These are phyloP conservation scores for Cladopsammia gracilis DNA, from an alignment of 64 coral and sea anemone genomes.

Conservation along the genomic window DNA sequence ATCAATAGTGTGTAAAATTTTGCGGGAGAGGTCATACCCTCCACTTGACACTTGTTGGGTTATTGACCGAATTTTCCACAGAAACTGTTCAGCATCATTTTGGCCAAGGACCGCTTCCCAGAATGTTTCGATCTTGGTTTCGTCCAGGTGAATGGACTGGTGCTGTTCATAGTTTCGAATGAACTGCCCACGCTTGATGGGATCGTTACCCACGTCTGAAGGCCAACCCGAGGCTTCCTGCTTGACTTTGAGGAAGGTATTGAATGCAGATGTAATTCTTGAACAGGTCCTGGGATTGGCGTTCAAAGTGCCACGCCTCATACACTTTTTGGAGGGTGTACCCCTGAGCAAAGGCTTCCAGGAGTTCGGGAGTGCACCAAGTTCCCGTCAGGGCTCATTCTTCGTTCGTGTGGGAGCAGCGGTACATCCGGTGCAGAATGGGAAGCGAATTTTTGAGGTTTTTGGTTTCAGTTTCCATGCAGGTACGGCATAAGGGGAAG, in stretches of 20 bases:
- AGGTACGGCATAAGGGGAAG: conserved; percentile 39
- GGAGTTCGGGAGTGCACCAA: background rate
- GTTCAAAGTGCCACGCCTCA: conserved; percentile 44
- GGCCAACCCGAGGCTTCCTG: background rate
- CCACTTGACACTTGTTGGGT: no score
- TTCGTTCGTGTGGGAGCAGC: background rate
- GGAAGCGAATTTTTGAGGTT: no score
- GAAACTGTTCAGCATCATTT: conserved; percentile 28
- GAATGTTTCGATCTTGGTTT: background rate
- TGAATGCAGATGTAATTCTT: background rate
- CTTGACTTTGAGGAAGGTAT: conserved; percentile 47
- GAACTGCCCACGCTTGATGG: background rate
- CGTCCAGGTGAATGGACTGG: conserved; percentile 4
- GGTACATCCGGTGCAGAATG: background rate
- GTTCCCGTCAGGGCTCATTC: background rate
- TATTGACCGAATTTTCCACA: background rate
- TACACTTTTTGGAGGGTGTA: background rate
- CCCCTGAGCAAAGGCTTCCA: background rate
- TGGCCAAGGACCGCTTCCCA: conserved; percentile 23
- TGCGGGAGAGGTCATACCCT: no score
- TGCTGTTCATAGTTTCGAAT: background rate
- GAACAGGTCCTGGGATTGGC: background rate
- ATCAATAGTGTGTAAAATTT: no score
- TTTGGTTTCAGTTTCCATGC: background rate
- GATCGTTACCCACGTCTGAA: background rate